These are phyloP conservation scores for Bellardia pandia DNA, from an alignment of 2,888 invertebrate genomes.

Conservation along the genomic window DNA sequence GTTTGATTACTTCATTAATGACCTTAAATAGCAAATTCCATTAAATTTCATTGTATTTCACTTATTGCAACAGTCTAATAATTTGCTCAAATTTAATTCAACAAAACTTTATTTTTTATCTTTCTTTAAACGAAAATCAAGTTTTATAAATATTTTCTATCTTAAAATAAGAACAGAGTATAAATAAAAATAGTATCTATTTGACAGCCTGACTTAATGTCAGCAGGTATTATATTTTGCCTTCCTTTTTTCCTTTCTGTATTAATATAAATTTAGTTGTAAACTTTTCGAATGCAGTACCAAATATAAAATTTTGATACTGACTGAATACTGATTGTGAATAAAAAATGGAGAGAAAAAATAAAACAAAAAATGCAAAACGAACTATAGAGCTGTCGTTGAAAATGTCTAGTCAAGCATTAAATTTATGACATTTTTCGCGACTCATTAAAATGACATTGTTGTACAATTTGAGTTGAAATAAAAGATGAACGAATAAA, in stretches of 20 bases:
- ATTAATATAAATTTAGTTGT: slow-evolving; percentile 21
- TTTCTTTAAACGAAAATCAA: slow-evolving; percentile 34
- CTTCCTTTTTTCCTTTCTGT: slow-evolving; percentile 4
- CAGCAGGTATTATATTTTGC: slow-evolving; percentile 39
- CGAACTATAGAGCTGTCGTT: slow-evolving; percentile 63
- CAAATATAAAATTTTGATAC: slow-evolving; percentile 37
- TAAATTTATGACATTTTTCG: slow-evolving; percentile 73
- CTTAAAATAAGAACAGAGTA: slow-evolving; percentile 1
- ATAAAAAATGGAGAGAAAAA: background rate
- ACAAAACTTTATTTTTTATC: background rate
- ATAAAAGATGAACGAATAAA: slow-evolving; percentile 5
- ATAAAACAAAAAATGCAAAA: slow-evolving; percentile 8
- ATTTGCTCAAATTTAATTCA: background rate
- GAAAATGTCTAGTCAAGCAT: slow-evolving; percentile 73
- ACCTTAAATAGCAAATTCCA: background rate
- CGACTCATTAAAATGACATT: slow-evolving; percentile 73
- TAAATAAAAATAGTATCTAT: background rate
- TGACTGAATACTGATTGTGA: slow-evolving; percentile 39
- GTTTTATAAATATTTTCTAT: slow-evolving; percentile 37
- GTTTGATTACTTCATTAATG: background rate
- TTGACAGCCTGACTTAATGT: slow-evolving; percentile 59
- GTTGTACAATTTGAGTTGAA: slow-evolving; percentile 58
- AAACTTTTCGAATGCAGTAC: slow-evolving; percentile 41
- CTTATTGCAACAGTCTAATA: background rate
- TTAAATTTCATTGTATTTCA: background rate